These are phyloP conservation scores for Lagopus leucura DNA, from an alignment of 2,113 vertebrate genomes.

Conservation along the genomic window DNA sequence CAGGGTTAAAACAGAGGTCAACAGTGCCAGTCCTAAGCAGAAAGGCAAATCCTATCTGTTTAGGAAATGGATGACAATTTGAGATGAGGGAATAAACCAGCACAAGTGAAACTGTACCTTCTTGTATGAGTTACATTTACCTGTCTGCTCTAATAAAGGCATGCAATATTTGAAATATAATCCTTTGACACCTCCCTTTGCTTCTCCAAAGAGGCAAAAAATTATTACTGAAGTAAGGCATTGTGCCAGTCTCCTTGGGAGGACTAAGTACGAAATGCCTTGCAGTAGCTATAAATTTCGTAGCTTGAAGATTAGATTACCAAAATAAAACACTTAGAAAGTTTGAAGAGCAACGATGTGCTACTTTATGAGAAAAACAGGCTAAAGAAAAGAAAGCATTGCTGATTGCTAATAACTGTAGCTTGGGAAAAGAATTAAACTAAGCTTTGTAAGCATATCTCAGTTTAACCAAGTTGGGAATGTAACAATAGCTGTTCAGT, in stretches of 20 bases:
- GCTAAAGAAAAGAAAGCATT: not conserved
- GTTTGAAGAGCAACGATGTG: not conserved
- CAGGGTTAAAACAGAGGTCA: not conserved
- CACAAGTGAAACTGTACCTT: not conserved
- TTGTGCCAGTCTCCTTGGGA: not conserved
- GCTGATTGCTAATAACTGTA: not conserved
- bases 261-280: not conserved
- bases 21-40: not conserved
- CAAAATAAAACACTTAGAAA: not conserved
- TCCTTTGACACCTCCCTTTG: not conserved
- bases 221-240: not conserved
- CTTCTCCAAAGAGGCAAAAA: not conserved
- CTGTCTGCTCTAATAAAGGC: not conserved
- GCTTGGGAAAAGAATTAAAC: not conserved
- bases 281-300: not conserved
- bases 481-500: fast-evolving
- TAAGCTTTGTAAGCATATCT: not conserved
- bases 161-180: not conserved
- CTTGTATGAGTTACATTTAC: not conserved
- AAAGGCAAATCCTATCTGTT: not conserved
- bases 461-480: not conserved
- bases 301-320: not conserved
- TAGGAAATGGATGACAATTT: not conserved
- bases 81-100: not conserved
- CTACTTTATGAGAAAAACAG: not conserved